Conservation (phyloP, 1,140 invertebrate genomes). For the Spodoptera litura region DNA sequence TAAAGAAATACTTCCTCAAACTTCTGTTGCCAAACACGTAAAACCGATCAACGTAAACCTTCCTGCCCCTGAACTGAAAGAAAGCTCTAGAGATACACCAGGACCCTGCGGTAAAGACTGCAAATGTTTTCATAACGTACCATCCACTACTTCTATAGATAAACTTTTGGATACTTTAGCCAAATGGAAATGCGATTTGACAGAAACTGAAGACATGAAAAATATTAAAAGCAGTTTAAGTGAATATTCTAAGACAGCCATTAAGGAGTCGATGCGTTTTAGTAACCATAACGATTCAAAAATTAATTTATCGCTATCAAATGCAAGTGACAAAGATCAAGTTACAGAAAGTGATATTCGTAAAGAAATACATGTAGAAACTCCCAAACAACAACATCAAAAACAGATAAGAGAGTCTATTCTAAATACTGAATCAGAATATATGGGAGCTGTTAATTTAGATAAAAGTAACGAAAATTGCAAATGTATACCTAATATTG, state of each 20-base stretch:
- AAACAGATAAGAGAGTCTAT: conserved; percentile 28
- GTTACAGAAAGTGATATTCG: neutral
- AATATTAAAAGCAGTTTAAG: conserved; percentile 35
- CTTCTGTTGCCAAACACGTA: conserved; percentile 54
- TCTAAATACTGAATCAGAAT: conserved; percentile 63
- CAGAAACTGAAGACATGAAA: conserved; percentile 22
- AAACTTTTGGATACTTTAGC: conserved; percentile 67
- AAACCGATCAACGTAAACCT: conserved; percentile 58
- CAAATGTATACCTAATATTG: conserved; percentile 49
- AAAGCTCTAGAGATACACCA: neutral
- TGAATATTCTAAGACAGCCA: conserved; percentile 21
- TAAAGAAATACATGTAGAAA: neutral
- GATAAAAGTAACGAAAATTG: conserved; percentile 71
- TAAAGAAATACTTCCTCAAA: conserved; percentile 50
- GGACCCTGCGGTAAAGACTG: conserved; percentile 60
- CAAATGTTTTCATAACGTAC: conserved; percentile 74
- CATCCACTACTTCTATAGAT: conserved; percentile 76
- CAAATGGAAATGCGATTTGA: conserved; percentile 63
- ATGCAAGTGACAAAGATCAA: neutral
- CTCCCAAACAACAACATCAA: neutral
- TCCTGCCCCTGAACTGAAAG: neutral
- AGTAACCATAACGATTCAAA: conserved; percentile 3
- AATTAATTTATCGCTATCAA: neutral
- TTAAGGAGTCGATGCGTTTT: neutral
- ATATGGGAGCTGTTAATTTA: conserved; percentile 71